phyloP scores from a whole-genome alignment of 2,113 vertebrate genomes.

The Nothobranchius kuhntae region DNA sequence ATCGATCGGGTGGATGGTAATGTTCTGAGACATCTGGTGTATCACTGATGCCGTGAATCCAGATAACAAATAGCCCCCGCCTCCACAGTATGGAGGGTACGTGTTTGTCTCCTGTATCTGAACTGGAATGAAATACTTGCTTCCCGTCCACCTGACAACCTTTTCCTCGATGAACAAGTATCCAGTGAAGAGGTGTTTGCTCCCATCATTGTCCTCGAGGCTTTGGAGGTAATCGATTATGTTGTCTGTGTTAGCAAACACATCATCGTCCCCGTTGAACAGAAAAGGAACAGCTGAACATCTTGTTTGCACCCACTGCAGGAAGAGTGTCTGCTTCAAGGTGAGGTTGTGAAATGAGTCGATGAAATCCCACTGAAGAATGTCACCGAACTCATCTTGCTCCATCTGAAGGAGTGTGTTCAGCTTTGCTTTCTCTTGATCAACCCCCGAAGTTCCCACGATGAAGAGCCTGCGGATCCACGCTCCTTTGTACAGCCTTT shows the following conservation, averaged over 20 bases:
- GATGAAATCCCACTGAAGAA: conserved; percentile 87
- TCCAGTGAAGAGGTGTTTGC: conserved; percentile 80
- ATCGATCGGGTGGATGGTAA: conserved; percentile 64
- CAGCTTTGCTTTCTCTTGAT: conserved; percentile 63
- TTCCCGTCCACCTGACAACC: conserved; percentile 75
- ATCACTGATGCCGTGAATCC: conserved; percentile 78
- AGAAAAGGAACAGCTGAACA: conserved; percentile 80
- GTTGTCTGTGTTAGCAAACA: conserved; percentile 86
- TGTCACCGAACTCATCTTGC: conserved; percentile 70
- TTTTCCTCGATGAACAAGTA: conserved; percentile 73
- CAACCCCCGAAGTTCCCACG: conserved; percentile 37
- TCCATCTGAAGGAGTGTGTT: conserved; percentile 80
- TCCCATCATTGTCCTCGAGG: conserved; percentile 33
- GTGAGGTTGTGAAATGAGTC: conserved; percentile 91
- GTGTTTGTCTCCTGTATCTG: conserved; percentile 70
- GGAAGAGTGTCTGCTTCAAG: conserved; percentile 87
- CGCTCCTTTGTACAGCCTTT: conserved; percentile 65
- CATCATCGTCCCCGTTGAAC: conserved; percentile 86
- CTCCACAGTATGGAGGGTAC: conserved; percentile 83
- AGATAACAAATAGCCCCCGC: conserved; percentile 84
- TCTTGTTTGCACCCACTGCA: conserved; percentile 78
- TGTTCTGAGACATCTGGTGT: conserved; percentile 60
- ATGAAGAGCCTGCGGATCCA: conserved; percentile 82
- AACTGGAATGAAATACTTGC: conserved; percentile 85
- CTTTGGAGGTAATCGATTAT: conserved; percentile 74